A percentile compares a stretch with the other conserved stretches of the same genome.
Conservation (phyloP, 2,797 vertebrate species). For the Allobates femoralis region DNA sequence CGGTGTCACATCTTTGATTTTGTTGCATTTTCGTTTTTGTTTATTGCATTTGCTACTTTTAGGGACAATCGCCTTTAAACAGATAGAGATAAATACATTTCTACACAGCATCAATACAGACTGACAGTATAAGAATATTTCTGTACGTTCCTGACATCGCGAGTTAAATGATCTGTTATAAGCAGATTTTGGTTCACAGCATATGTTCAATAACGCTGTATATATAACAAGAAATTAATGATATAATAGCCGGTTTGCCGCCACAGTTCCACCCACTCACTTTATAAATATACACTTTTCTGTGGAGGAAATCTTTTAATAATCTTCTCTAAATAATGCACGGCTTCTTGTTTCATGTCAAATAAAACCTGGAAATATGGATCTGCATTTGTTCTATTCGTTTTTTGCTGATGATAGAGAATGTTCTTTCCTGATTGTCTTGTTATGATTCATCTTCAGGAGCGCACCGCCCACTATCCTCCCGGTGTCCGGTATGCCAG, state of each 20-base stretch:
- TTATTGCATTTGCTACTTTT: too few relatives aligned
- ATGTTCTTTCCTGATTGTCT: neutral
- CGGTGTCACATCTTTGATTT: too few relatives aligned
- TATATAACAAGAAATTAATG: constrained; percentile 43
- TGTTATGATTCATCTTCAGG: neutral
- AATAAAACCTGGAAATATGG: constrained; percentile 23
- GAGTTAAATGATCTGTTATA: constrained; percentile 6
- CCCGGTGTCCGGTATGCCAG: too few relatives aligned
- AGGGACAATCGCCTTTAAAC: neutral
- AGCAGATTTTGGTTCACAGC: constrained; percentile 41
- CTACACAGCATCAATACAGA: neutral
- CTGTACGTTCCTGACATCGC: neutral
- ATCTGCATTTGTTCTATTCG: neutral
- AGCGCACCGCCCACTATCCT: too few relatives aligned
- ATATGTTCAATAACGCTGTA: constrained; percentile 36
- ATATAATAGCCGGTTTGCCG: constrained; percentile 47
- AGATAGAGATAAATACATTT: neutral
- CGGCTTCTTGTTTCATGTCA: constrained; percentile 17
- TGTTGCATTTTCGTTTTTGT: too few relatives aligned
- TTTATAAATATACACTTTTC: constrained; percentile 38
- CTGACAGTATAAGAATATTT: neutral
- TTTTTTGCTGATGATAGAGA: neutral
- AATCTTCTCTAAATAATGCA: constrained; percentile 53
- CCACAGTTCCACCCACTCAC: constrained; percentile 33
- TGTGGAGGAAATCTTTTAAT: constrained; percentile 40